Base-by-base conservation (phyloP, 2,797 vertebrate genomes). In the Hypotaenidia okinawae region DNA sequence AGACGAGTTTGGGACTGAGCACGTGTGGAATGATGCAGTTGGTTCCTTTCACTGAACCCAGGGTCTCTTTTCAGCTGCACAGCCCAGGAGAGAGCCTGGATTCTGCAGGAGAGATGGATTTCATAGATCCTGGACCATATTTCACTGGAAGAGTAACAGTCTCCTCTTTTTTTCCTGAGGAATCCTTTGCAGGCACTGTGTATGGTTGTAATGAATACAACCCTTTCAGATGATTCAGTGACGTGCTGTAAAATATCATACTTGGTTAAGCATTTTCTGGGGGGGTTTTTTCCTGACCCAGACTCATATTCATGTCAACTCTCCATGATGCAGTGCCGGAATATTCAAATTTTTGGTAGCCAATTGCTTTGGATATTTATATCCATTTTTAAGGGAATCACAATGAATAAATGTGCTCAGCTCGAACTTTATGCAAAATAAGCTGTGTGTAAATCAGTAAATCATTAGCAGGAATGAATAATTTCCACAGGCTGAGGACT, bases 361-460 rank as follows among this genome's bases (percentile, higher is more conserved):
- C 95, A 96, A 92, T 95, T 97, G 96, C 96, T 96, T 91, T 96
- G 96, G 93, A 95, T 97, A 97, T 96, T 97, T 97, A 96, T 96
- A 96, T 94, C 93, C 79, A 45, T 94, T 97, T 97, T 96, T 94
- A 95, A 96, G 88, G 92, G 89, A 97, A 89, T 88, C 84, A 84
- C 95, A 90, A 83, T 89, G 97, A 97, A 94, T 92, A 94, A 95
- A 94, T 93, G 92, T 91, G 76, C 91, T 84, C 74, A 28, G 83
- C 87, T 95, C 87, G 85, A 97, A 90, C 57, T 96, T 95, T 94
- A 97, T 97, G 96, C 97, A 97, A 95, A 97, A 93, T 91, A 91
- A 51, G 72, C 78, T 57, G 14, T 86, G 94, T 89, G 82, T 93
- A 96, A 96, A 95, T 96, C 92, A 93, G 96, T 97, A 97, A 96